phyloP scores from a whole-genome alignment of 2,888 invertebrate genomes.

The Holacanthella duospinosa region DNA sequence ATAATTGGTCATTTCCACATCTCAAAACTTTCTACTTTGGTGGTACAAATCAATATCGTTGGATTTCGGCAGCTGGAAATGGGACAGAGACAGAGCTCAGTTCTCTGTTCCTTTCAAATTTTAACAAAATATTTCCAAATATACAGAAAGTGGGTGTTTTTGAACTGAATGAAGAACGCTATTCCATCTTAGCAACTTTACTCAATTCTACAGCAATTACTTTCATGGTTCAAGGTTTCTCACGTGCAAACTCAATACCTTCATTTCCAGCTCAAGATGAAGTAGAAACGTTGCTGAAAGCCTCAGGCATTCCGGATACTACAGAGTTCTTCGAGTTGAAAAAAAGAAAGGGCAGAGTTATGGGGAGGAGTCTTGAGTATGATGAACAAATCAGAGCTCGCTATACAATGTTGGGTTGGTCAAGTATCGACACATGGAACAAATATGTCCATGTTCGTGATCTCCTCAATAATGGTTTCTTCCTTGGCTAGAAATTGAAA shows the following conservation, averaged over 20 bases:
- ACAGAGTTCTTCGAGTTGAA: neutral
- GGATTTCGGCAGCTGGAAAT: neutral
- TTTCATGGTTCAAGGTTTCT: neutral
- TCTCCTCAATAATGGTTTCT: neutral
- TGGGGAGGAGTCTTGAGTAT: neutral
- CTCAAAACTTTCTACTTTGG: neutral
- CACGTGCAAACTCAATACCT: neutral
- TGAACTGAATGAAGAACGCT: neutral
- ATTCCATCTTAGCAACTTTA: neutral
- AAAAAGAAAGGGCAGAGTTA: neutral
- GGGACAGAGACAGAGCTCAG: neutral
- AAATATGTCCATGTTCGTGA: neutral
- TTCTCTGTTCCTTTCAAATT: neutral
- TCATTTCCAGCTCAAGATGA: neutral
- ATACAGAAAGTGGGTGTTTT: neutral
- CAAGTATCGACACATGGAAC: neutral
- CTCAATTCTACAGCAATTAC: neutral
- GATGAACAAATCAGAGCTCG: neutral
- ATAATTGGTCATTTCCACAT: neutral
- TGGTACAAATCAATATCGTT: neutral
- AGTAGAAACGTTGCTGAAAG: neutral
- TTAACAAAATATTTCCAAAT: neutral
- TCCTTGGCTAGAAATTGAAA: no score
- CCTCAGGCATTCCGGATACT: neutral
- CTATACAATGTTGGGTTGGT: neutral